Base-by-base conservation (phyloP, 2,888 invertebrate genomes). In the Celastrina argiolus region DNA sequence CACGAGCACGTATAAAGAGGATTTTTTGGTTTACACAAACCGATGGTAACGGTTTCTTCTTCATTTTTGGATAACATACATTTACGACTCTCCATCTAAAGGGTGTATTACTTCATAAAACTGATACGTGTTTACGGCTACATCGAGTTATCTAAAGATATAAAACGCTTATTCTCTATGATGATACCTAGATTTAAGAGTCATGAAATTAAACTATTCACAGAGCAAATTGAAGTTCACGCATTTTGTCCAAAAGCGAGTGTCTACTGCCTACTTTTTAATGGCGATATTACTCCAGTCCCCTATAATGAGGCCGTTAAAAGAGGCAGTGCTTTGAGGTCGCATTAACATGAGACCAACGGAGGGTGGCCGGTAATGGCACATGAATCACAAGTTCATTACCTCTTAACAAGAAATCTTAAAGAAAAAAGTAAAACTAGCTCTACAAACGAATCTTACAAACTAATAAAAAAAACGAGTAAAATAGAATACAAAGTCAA, bases 31-130 rank as follows among this genome's bases (percentile, higher is more conserved):
- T 70, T 69, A 67, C 68, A 69, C 70, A 56, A 59, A 63, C 67
- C 77, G 78, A 69, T 73, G 76, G 81, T 84, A 84, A 85, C 12
- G 22, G 16, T 22, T 45, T 51, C 22, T 22, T 12, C 22, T 12
- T 14, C 14, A 45, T 22, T 51, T 51, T 22, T 51, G 22, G 12
- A 0, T 36, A 12, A 22, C 22, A n/a, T n/a, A n/a, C n/a, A n/a
- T n/a, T n/a, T n/a, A n/a, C n/a, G 12, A 22, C 22, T 5, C 51
- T 51, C 22, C 12, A 51, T 51, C 22, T 22, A 22, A 51, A 22
- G 22, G 12, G 22, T 51, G 45, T 45, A 18, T 42, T 42, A 22
- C 14, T 59, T 34, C 34, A 31, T 59, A 34, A 16, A 59, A 34
- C 59, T n/a, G n/a, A 18, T 18, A 18, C 42, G 8, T 8, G 12